Percentiles rank a stretch among this genome's conserved stretches.
phyloP scores from a whole-genome alignment of 2,113 vertebrate genomes.

The Rafetus swinhoei region DNA sequence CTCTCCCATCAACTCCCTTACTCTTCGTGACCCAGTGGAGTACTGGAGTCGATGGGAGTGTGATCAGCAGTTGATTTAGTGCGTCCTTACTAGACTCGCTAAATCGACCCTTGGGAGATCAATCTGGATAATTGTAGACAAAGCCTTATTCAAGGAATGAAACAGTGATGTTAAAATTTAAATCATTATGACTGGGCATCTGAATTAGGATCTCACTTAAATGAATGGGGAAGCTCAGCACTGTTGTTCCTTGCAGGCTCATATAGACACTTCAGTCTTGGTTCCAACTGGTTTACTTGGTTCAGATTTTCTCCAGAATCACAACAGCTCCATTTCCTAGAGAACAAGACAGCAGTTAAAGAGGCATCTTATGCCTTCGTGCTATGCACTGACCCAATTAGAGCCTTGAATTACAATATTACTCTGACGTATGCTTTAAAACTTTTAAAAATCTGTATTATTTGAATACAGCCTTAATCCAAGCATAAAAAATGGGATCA shows the following conservation, averaged over 20 bases:
- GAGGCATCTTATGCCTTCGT: neutral
- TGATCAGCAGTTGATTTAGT: too few species aligned
- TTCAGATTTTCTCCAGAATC: neutral
- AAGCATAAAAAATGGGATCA: neutral
- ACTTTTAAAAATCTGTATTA: neutral
- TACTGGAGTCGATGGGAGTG: too few species aligned
- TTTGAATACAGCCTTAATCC: neutral
- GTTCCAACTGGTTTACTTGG: neutral
- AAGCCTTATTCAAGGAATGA: neutral
- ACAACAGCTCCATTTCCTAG: neutral
- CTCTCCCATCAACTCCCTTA: too few species aligned
- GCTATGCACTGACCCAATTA: neutral
- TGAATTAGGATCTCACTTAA: neutral
- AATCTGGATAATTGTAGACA: too few species aligned
- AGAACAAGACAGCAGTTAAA: neutral
- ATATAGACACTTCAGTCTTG: neutral
- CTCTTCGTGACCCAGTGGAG: too few species aligned
- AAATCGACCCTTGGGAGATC: too few species aligned
- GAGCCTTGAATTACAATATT: neutral
- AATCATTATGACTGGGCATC: neutral
- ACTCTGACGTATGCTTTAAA: neutral
- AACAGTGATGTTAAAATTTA: neutral
- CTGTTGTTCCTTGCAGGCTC: neutral
- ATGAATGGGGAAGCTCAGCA: neutral
- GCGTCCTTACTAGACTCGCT: too few species aligned